Base-by-base conservation (phyloP, 2,797 vertebrate species). In the Helarctos malayanus region DNA sequence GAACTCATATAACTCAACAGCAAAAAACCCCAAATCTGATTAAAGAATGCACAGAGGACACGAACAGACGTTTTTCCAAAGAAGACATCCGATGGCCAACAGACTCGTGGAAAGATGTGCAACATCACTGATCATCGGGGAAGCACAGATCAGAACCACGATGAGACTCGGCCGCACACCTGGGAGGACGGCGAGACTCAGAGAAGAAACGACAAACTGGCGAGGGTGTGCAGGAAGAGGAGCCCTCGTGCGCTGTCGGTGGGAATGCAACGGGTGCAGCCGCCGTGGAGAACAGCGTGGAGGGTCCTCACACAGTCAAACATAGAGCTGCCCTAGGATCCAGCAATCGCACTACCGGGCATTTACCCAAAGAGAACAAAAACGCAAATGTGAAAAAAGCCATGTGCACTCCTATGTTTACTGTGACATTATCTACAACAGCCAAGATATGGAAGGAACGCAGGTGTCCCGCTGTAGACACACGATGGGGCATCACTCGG, bases 231-330 rank as follows among this genome's bases (percentile, higher is more conserved):
- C 52, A 45, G 47, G 9, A 3, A 35, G 8, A 45, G 69, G 14
- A 23, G 0, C 19, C 7, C 49, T 68, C 0, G 35, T 10, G 29
- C 14, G 0, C 61, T 10, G 2, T 5, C 1, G 52, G 49, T 21
- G 78, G 89, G 63, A 21, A 0, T 25, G 86, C 2, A 12, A 3
- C 5, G 0, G 47, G 32, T 0, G 49, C 4, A 10, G 38, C 47
- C 21, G 0, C 91, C 0, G 1, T 3, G 21, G 57, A 5, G 14
- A 19, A 27, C 21, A 1, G 32, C 0, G 0, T 6, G 10, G 4
- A 38, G 59, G 2, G 4, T n/a, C 59, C 71, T 52, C 32, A 11
- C 7, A 32, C 29, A 32, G 8, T 23, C 32, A 25, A 21, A n/a
- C 49, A 21, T 2, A 47, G 11, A 23, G 1, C 65, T 15, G 0